Evolutionary conservation across 1,140 invertebrate genomes (phyloP), one percentile per base, ranked within the genome.

Genomic region (Proales similis): DNA sequence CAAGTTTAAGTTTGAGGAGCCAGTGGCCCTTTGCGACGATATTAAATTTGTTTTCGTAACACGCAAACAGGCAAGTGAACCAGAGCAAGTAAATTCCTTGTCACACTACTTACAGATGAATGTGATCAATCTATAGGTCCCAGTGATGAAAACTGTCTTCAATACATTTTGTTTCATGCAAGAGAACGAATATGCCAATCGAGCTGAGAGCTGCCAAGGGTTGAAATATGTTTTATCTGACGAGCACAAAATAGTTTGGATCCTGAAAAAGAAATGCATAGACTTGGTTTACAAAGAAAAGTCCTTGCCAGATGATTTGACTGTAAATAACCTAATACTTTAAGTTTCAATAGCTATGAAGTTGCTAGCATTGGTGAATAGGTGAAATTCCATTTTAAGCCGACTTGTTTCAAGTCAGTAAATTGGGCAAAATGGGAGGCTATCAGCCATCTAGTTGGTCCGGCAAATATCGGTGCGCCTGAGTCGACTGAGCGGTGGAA

Each of bases 101-200:
- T 33, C 19, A n/a, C 19, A 6, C 20, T 33, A 20, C 24, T 32
- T 49, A 33, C 19, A n/a, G 14, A 33, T 49, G 4, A 49, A 5
- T n/a, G 22, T 32, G 22, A 9, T 12, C 26, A 49, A 30, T n/a
- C n/a, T n/a, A n/a, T n/a, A 49, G 48, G 33, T 29, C 9, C 27
- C 20, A 14, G 29, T 57, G 11, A 19, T 57, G 45, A 17, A 32
- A 22, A 42, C 45, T 22, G 39, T 26, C 11, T 57, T 42, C 20
- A 57, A 57, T 42, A 57, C 51, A 57, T 57, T 43, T 57, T 57
- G 36, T 57, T 27, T 57, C 36, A 36, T 36, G 33, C 33, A 36
- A 36, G 33, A 36, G 9, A 36, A 36, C 14, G 33, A 9, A 9
- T 36, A 9, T 9, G 9, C 14, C 14, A 14, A 36, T 19, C 17